Evolutionary conservation across 2,113 vertebrate genomes (phyloP), one percentile per base, ranked within the genome.

Genomic region (Anhinga anhinga): DNA sequence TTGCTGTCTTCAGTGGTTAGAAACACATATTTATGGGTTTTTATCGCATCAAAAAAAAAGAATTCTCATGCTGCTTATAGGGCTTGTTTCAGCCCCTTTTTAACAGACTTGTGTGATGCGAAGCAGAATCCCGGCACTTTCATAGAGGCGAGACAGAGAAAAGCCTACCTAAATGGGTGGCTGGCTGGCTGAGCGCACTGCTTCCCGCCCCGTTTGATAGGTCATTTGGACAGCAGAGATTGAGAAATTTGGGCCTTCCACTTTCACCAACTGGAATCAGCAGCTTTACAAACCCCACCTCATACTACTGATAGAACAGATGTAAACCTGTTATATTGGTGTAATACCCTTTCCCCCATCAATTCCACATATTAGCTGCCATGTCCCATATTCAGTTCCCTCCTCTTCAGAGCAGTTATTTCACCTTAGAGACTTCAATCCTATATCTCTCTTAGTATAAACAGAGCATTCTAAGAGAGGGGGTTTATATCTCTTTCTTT

Each of bases 1-100:
- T 90, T 58, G 58, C 94, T 95, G 78, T 95, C 95, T 91, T 82
- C 58, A 34, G 78, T 85, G 66, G 84, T 89, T 95, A 95, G 94
- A 95, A 96, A 89, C 81, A 82, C 32, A 10, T 93, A 95, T 94
- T 95, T 94, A 89, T 36, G 34, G 1, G 1, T 21, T 82, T 92
- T 94, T 90, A 83, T 90, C 2, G 0, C 80, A 79, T 89, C 40
- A 67, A 34, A 89, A 92, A 82, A 23, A 45, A 59, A 72, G 30
- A 82, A 90, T 82, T 94, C 86, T 95, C 45, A 70, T 5, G 2
- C 81, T 89, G 45, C 45, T 95, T 73, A 36, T 55, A 47, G 22
- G 40, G 27, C 12, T 62, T 91, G 42, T 93, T 93, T 67, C 44
- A 10, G 17, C 40, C 65, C 27, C 19, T 70, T 94, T 69, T 73